Conservation (phyloP, 2,113 vertebrate genomes). For the Tetraodon nigroviridis region DNA sequence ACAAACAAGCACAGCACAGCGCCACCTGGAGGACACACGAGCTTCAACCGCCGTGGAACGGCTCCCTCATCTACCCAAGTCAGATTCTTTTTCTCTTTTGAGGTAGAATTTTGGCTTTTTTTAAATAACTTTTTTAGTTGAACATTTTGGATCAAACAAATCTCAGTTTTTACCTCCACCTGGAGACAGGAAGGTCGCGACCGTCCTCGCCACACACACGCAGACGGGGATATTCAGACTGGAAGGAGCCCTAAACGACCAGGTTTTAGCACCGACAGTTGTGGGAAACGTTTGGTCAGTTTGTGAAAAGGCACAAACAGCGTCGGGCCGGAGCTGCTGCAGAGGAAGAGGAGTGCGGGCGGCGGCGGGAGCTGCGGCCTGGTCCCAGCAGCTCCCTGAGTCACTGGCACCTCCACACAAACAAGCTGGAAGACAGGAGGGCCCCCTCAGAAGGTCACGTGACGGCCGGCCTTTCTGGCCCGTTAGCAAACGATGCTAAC, state of each 20-base stretch:
- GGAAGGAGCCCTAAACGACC: slow-evolving; percentile 26
- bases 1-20: slow-evolving; percentile 8
- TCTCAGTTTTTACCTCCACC: slow-evolving; percentile 18
- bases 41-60: not conserved
- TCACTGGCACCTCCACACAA: slow-evolving; percentile 86
- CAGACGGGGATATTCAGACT: not conserved
- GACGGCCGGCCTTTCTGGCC: not conserved
- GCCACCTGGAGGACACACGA: slow-evolving; percentile 3
- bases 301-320: slow-evolving; percentile 43
- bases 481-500: no score
- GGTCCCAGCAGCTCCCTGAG: not conserved
- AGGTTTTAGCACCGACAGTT: slow-evolving; percentile 48
- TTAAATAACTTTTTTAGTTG: slow-evolving; percentile 5
- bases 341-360: not conserved
- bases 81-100: slow-evolving; percentile 10
- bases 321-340: not conserved
- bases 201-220: slow-evolving; percentile 5
- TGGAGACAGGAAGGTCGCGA: not conserved
- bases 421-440: slow-evolving; percentile 67
- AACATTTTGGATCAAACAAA: slow-evolving; percentile 12
- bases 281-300: slow-evolving; percentile 53
- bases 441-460: not conserved
- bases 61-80: not conserved
- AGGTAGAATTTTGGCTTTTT: slow-evolving; percentile 40
- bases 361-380: not conserved